Conservation (phyloP, 2,888 invertebrate species). For the Brachyptera risi region DNA sequence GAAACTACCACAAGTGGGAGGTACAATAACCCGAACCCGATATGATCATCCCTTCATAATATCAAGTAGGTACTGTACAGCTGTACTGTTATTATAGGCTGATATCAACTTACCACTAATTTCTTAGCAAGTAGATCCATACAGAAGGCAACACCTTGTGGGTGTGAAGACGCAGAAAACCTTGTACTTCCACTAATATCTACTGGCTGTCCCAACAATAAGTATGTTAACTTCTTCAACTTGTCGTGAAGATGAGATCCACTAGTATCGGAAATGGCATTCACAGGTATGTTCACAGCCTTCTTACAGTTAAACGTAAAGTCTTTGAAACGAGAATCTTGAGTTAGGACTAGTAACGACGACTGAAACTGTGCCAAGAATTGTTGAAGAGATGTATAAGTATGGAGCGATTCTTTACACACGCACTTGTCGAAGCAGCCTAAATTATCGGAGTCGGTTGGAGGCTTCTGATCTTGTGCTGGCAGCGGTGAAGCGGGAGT, state of each 20-base stretch:
- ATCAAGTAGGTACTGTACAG: no score
- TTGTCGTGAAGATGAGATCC: constrained; percentile 70
- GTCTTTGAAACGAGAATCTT: constrained; percentile 62
- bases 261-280: constrained; percentile 76
- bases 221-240: constrained; percentile 64
- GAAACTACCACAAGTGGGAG: no score
- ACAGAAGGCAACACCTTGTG: constrained; percentile 65
- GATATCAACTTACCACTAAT: constrained; percentile 62
- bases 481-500: not conserved
- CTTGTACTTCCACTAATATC: constrained; percentile 55
- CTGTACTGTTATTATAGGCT: no score
- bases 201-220: constrained; percentile 66
- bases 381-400: constrained; percentile 54
- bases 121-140: constrained; percentile 66
- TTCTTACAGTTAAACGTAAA: constrained; percentile 81
- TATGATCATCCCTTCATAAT: no score
- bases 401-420: constrained; percentile 50
- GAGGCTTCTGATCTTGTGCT: not conserved
- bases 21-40: no score
- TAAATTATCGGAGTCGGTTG: no score
- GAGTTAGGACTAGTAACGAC: constrained; percentile 56
- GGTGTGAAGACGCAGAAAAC: constrained; percentile 62
- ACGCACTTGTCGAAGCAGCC: constrained; percentile 44
- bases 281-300: constrained; percentile 81
- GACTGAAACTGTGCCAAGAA: constrained; percentile 57